Evolutionary conservation across 2,113 vertebrate genomes (phyloP), one percentile per base, ranked within the genome.

Genomic region (Pelodiscus sinensis): DNA sequence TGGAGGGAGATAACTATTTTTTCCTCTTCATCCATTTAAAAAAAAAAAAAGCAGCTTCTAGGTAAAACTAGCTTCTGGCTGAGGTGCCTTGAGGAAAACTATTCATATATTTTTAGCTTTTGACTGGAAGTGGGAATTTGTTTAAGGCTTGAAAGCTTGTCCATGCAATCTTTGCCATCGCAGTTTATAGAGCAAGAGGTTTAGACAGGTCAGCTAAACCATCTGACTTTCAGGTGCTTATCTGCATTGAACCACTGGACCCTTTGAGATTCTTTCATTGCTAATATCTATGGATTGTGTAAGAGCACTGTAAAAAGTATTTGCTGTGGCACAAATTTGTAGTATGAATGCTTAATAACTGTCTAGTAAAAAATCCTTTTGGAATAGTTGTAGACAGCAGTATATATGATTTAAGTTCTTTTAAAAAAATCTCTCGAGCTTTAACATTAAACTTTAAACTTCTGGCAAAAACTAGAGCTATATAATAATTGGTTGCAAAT

Each of bases 141-240:
- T 21, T 31, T 79, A 57, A 56, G 44, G 68, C 60, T 88, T 86
- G 54, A 22, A 84, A 88, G 7, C 84, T 80, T 83, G 5, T 87
- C 83, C 58, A 2, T 71, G 31, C 27, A 2, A 54, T 35, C n/a
- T 86, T 87, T 81, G 18, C 22, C 56, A 95, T 27, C 71, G 58
- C 88, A 73, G 62, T 58, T 91, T 55, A 82, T 86, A 0, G 0
- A 90, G 71, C 35, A 75, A 24, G 35, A 75, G 22, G 29, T 44
- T 29, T 75, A 29, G 27, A 31, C 31, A 24, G 25, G 14, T 87
- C 73, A 78, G 31, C 50, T 78, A 80, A 88, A 65, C 82, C 22
- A 24, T 82, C 2, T 65, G 81, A 52, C 65, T 31, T 90, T 95
- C 90, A 35, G 87, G 85, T 52, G 35, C 65, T 92, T 90, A 57